A percentile compares a stretch with the other conserved stretches of the same genome.
These are phyloP conservation scores for Chiroxiphia lanceolata DNA, from an alignment of 2,797 vertebrate genomes.

Conservation along the genomic window DNA sequence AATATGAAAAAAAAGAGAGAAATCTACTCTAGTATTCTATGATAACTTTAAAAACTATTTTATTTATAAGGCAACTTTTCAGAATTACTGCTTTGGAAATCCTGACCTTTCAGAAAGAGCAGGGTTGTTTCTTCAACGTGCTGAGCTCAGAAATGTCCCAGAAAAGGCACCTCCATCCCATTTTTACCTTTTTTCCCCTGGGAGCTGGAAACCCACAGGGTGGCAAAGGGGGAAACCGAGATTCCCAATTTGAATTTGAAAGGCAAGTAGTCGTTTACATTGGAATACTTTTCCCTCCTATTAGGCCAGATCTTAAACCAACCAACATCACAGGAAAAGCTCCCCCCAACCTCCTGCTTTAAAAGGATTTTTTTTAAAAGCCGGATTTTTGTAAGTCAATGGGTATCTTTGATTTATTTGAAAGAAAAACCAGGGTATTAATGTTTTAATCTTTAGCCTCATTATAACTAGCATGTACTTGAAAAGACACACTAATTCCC, in stretches of 20 bases:
- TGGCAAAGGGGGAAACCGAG: neutral
- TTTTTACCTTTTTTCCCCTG: neutral
- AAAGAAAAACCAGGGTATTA: neutral
- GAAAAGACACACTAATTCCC: neutral
- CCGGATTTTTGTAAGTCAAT: neutral
- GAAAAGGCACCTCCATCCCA: neutral
- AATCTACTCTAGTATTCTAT: neutral
- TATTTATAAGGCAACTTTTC: neutral
- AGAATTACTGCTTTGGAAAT: neutral
- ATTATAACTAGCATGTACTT: neutral
- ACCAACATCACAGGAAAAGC: neutral
- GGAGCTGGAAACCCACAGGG: neutral
- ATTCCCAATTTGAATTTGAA: neutral
- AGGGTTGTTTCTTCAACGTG: neutral
- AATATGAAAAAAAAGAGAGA: neutral
- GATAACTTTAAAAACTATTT: neutral
- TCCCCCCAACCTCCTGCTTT: neutral
- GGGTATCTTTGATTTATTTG: slow-evolving; percentile 1
- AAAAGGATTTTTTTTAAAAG: slow-evolving; percentile 3
- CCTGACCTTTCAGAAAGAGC: neutral
- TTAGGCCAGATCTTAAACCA: neutral
- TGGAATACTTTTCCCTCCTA: neutral
- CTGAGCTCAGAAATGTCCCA: neutral
- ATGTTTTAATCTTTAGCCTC: slow-evolving; percentile 22
- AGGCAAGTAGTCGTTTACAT: neutral